Percentiles rank a stretch among this genome's conserved stretches.
phyloP scores from a whole-genome alignment of 2,113 vertebrate genomes.

The Eurystomus gularis region DNA sequence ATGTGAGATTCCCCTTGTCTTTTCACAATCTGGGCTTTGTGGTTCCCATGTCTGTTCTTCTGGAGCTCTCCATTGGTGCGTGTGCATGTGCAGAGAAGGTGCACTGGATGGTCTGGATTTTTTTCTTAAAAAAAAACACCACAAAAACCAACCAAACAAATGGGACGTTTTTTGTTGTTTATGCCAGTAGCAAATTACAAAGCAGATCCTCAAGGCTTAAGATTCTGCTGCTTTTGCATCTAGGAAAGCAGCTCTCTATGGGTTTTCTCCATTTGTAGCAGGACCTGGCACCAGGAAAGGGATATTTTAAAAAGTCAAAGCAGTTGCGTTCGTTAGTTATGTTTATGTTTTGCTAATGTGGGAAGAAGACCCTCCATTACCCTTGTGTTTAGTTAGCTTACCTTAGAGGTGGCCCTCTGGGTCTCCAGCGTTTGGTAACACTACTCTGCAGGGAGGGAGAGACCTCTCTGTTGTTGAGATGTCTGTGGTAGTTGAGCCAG shows the following conservation, averaged over 20 bases:
- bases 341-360: constrained; percentile 30
- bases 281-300: constrained; percentile 36
- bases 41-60: constrained; percentile 37
- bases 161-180: constrained; percentile 32
- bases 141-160: constrained; percentile 17
- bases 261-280: constrained; percentile 35
- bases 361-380: constrained; percentile 56
- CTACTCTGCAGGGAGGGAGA: rapidly evolving
- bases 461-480: rapidly evolving
- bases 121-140: constrained; percentile 7
- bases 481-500: neutral
- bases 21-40: neutral
- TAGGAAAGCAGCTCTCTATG: neutral
- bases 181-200: constrained; percentile 45
- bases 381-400: neutral
- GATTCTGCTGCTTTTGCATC: neutral
- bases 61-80: neutral
- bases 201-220: constrained; percentile 38
- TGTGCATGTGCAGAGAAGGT: constrained; percentile 35
- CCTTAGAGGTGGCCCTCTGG: neutral
- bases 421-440: neutral
- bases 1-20: neutral
- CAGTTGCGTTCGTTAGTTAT: constrained; percentile 21
- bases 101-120: neutral
- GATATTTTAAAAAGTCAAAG: constrained; percentile 5